Evolutionary conservation across 1,140 invertebrate species (phyloP).

Genomic region (Apis cerana): DNA sequence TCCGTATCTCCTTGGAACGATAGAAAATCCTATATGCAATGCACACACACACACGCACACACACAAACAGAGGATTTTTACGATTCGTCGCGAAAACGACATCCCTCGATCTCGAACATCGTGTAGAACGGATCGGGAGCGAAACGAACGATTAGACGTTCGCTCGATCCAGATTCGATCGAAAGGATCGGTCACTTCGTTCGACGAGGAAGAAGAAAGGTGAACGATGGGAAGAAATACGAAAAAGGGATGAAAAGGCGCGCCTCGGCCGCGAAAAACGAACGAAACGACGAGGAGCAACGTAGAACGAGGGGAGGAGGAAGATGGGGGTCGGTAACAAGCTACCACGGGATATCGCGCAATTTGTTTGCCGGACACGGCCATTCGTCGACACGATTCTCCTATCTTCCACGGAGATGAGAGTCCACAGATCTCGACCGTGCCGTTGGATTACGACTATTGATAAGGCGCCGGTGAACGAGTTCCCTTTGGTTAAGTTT

Average conservation of each 20-base stretch:
- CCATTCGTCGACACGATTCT: slow-evolving; percentile 79
- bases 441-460: slow-evolving; percentile 63
- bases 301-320: not conserved
- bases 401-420: slow-evolving; percentile 78
- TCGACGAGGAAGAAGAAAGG: slow-evolving; percentile 18
- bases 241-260: slow-evolving; percentile 50
- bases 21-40: too few species aligned
- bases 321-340: slow-evolving; percentile 63
- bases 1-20: too few species aligned
- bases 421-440: slow-evolving; percentile 56
- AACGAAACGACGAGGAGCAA: not conserved
- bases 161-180: slow-evolving; percentile 35
- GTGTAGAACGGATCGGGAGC: slow-evolving; percentile 45
- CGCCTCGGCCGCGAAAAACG: slow-evolving; percentile 16
- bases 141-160: slow-evolving; percentile 13
- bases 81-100: not conserved
- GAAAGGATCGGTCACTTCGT: slow-evolving; percentile 23
- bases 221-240: slow-evolving; percentile 23
- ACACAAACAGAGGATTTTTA: too few species aligned
- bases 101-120: slow-evolving; percentile 21
- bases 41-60: too few species aligned
- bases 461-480: slow-evolving; percentile 69
- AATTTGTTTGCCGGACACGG: slow-evolving; percentile 80
- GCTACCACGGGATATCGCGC: slow-evolving; percentile 74
- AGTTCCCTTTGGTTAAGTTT: slow-evolving; percentile 71